A percentile compares a stretch with the other conserved stretches of the same genome.
These are phyloP conservation scores for Luscinia luscinia DNA, from an alignment of 2,797 vertebrate genomes.

Conservation along the genomic window DNA sequence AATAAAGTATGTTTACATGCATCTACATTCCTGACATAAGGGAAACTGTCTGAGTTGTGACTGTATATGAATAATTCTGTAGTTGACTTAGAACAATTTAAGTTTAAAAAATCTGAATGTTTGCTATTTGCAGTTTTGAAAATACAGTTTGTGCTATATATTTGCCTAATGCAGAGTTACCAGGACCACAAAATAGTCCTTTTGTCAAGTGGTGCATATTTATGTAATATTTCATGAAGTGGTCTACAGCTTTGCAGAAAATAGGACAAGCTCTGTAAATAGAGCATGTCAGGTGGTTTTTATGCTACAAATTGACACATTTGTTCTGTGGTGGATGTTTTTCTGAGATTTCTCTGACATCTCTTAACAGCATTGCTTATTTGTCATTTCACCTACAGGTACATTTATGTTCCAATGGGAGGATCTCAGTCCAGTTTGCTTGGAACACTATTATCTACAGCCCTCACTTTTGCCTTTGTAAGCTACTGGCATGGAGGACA, in stretches of 20 bases:
- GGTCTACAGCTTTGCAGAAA: not conserved
- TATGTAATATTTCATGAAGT: not conserved
- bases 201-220: not conserved
- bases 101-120: not conserved
- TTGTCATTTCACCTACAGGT: slow-evolving; percentile 80
- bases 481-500: slow-evolving; percentile 95
- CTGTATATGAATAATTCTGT: not conserved
- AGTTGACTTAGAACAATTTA: not conserved
- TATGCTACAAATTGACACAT: not conserved
- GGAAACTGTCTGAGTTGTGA: not conserved
- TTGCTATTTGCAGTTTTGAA: not conserved
- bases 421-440: slow-evolving; percentile 85
- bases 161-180: not conserved
- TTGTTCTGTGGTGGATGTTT: not conserved
- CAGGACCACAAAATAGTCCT: not conserved
- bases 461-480: slow-evolving; percentile 90
- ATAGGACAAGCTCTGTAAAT: not conserved
- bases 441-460: slow-evolving; percentile 85
- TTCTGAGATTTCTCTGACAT: not conserved
- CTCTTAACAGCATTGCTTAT: not conserved
- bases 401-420: slow-evolving; percentile 93
- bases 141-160: not conserved
- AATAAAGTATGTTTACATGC: not conserved
- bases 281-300: not conserved
- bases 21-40: not conserved